Evolutionary conservation across 2,113 vertebrate species (phyloP), one percentile per base, ranked within the genome.

Genomic region (Enhydra lutris): DNA sequence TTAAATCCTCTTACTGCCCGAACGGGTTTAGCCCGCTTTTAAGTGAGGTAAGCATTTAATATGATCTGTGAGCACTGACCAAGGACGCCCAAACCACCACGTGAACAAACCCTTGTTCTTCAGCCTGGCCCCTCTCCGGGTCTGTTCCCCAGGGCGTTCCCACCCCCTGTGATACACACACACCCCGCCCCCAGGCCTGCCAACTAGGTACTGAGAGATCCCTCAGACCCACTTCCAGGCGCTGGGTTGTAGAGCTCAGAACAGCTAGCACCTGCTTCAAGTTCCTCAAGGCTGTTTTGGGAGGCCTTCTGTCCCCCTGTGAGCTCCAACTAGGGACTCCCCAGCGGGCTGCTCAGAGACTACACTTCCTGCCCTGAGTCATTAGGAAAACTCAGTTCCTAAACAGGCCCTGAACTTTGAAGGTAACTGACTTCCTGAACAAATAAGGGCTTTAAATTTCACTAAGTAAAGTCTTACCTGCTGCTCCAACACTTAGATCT

Each of bases 331-430:
- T 4, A 3, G 52, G 7, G 18, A 52, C 8, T 59, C 63, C 67
- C 61, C 39, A 50, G 20, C 57, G 67, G 7, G 23, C 24, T 45
- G 24, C 63, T 90, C 73, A 29, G 50, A 79, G 39, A 42, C 73
- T 67, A 42, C 76, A 87, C 73, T 93, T 97, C 52, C 69, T 76
- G 79, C 21, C 24, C 9, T 1, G 34, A 95, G 71, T 93, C 42
- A 93, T 63, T 34, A 71, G 36, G 79, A 94, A 96, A 96, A 80
- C 57, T 39, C 87, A 85, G 42, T 57, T 96, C 65, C 74, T 91
- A 52, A 67, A 69, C 26, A 78, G 78, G 55, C 14, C 76, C 45
- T 97, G 93, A 93, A 71, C 69, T 95, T 92, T 94, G 84, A 73
- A 61, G 95, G 78, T 71, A 71, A 90, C 23, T 79, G 61, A 50